These are phyloP conservation scores for rat (Rattus norvegicus) DNA, from an alignment of 2,113 vertebrate genomes.

Conservation along the genomic window DNA sequence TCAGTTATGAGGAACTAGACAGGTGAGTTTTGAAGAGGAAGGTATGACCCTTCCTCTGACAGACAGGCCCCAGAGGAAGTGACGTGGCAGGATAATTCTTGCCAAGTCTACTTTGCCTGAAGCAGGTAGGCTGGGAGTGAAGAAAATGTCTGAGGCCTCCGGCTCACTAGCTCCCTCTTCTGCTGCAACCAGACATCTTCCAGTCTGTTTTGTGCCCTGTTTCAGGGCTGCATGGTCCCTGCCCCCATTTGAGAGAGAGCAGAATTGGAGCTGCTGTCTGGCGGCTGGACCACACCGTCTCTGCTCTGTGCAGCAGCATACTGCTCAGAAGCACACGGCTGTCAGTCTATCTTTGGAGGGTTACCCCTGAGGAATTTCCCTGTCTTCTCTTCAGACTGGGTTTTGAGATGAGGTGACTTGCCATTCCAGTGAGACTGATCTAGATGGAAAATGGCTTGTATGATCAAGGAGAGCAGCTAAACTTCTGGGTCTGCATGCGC, in stretches of 20 bases:
- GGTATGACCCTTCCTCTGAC: background rate
- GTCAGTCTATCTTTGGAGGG: background rate
- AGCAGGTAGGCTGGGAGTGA: background rate
- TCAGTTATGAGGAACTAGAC: background rate
- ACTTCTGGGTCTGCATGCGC: background rate
- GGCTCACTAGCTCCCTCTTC: background rate
- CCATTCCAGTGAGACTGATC: background rate
- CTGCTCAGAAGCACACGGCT: accelerated
- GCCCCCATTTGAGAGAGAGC: background rate
- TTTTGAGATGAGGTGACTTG: background rate
- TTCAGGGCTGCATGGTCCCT: background rate
- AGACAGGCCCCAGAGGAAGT: background rate
- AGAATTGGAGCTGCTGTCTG: background rate
- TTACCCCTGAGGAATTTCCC: background rate
- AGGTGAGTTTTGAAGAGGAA: background rate
- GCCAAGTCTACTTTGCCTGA: background rate
- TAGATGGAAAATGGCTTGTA: background rate
- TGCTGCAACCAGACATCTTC: background rate
- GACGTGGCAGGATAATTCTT: no score
- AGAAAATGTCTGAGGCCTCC: accelerated
- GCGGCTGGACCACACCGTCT: background rate
- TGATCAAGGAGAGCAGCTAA: background rate
- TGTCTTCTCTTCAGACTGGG: background rate
- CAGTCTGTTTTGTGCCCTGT: no score
- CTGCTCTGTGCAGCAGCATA: background rate